Evolutionary conservation across 2,888 invertebrate genomes (phyloP).

Genomic region (Myathropa florea): DNA sequence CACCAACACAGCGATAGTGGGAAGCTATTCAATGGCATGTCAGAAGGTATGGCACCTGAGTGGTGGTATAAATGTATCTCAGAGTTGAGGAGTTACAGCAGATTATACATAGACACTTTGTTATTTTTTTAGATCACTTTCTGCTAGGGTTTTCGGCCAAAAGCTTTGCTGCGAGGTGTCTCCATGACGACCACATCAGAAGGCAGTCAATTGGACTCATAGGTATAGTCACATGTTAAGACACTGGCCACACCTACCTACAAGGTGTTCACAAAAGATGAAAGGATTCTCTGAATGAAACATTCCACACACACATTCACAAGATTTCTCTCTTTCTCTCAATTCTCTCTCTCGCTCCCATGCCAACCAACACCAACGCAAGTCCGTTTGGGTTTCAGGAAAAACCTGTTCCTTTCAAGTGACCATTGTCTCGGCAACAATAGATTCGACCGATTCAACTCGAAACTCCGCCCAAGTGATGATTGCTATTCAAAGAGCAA

Average conservation of each 20-base stretch:
- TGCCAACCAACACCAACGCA: constrained; percentile 26
- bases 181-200: background rate
- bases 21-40: background rate
- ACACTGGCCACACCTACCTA: constrained; percentile 21
- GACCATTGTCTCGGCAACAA: constrained; percentile 58
- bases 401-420: constrained; percentile 52
- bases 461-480: constrained; percentile 44
- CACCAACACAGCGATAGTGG: background rate
- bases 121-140: background rate
- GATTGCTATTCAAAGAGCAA: constrained; percentile 1
- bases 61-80: constrained; percentile 19
- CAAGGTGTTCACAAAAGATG: background rate
- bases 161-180: background rate
- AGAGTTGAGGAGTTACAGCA: constrained; percentile 50
- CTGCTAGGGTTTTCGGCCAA: background rate
- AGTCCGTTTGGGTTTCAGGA: constrained; percentile 10
- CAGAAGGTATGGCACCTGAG: background rate
- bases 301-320: background rate
- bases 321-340: background rate
- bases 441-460: constrained; percentile 1
- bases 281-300: constrained; percentile 22
- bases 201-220: background rate
- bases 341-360: background rate
- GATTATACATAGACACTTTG: constrained; percentile 4
- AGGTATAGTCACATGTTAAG: background rate